Base-by-base conservation (phyloP, 2,888 invertebrate species). In the Hermaeophaga mercurialis region DNA sequence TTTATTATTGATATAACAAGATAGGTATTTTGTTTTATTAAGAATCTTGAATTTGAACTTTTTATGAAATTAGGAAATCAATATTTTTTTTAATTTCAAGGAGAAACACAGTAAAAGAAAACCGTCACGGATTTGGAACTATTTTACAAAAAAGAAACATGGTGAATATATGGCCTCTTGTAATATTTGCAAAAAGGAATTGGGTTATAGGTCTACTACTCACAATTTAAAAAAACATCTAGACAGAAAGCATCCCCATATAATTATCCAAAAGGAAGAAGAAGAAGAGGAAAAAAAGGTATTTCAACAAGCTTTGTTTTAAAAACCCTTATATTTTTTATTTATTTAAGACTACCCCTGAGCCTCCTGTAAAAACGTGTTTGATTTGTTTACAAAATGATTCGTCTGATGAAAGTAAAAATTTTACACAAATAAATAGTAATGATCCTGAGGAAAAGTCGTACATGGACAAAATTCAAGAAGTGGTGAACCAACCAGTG, bases 151-250 rank as follows among this genome's bases (percentile, higher is more conserved):
- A 52, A 52, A 52, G 43, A 52, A 52, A 33, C 24, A 19, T 3
- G 34, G 33, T 2, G 38, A 38, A 15, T 52, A 52, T 22, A 18
- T 44, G 0, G 52, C 52, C 0, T 24, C n/a, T 34, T 52, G 52
- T 34, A 52, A 52, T 26, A 43, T 52, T 17, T 52, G 52, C 15
- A 52, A 52, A 34, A 52, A 52, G 22, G 52, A 52, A 34, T 28
- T 52, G 14, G 52, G 52, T 2, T 52, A 43, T 34, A 43, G 43
- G 15, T 34, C 52, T 1, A 43, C 52, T 1, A 52, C 43, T 6
- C 44, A 43, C 4, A 52, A 52, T 52, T 24, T 52, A 24, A 52
- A 52, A 34, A 52, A 52, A 34, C 52, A 52, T 52, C 44, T 52
- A 14, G 44, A 52, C 6, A 43, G 52, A 24, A 52, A 44, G 14